Percentiles rank a stretch among this genome's conserved stretches.
These are phyloP conservation scores for Sciurus vulgaris DNA, from an alignment of 2,797 vertebrate genomes.

Conservation along the genomic window DNA sequence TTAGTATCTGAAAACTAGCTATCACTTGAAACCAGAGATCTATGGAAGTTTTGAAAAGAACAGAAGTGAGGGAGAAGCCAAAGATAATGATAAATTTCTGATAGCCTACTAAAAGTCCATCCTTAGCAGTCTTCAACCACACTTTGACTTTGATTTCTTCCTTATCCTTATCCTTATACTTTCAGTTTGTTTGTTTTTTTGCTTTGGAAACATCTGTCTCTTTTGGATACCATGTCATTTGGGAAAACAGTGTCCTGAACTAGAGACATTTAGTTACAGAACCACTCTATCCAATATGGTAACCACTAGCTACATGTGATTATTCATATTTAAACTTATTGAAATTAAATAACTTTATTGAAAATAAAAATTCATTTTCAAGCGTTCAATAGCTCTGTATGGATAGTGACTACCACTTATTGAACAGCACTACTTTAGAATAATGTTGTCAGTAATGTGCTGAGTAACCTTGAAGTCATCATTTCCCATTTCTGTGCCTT, in stretches of 20 bases:
- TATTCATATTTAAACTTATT: slow-evolving; percentile 66
- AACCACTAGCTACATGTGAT: not conserved
- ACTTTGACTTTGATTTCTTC: slow-evolving; percentile 27
- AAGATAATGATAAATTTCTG: not conserved
- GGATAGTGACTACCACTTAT: not conserved
- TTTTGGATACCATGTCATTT: slow-evolving; percentile 38
- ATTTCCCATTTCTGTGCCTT: slow-evolving; percentile 47
- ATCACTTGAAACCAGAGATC: not conserved
- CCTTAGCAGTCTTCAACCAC: not conserved
- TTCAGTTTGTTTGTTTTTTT: not conserved
- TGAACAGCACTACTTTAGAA: slow-evolving; percentile 27
- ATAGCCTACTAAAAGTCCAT: not conserved
- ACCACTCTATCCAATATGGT: not conserved
- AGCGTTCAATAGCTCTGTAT: not conserved
- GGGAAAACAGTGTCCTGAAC: slow-evolving; percentile 17
- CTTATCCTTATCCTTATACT: not conserved
- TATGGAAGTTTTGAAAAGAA: not conserved
- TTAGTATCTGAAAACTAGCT: not conserved
- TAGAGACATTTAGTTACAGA: not conserved
- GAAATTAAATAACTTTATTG: slow-evolving; percentile 42
- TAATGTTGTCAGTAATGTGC: slow-evolving; percentile 23
- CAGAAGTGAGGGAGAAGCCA: not conserved
- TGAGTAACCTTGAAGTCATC: slow-evolving; percentile 5
- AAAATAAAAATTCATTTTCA: slow-evolving; percentile 56
- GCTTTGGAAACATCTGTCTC: not conserved